Percentiles rank a stretch among this genome's conserved stretches.
These are phyloP conservation scores for Dolichotis patagonum DNA, from an alignment of 2,113 vertebrate genomes.

Conservation along the genomic window DNA sequence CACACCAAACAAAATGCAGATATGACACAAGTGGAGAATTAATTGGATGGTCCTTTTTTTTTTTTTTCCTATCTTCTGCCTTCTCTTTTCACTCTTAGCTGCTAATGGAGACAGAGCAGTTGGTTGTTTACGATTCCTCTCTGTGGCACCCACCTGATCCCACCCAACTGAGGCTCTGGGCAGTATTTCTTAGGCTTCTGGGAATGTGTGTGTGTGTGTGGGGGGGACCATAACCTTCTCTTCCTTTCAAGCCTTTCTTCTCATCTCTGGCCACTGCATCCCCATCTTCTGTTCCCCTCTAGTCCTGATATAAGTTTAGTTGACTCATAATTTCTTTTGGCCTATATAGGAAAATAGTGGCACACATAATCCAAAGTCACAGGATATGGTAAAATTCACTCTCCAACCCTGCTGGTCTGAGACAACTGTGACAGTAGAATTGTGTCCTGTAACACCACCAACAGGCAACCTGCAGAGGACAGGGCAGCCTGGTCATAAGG, in stretches of 20 bases:
- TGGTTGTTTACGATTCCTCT: neutral
- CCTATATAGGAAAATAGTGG: neutral
- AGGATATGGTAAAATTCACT: neutral
- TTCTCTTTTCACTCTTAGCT: neutral
- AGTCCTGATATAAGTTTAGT: neutral
- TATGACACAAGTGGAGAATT: neutral
- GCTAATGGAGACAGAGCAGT: neutral
- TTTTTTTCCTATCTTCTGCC: neutral
- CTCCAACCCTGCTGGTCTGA: neutral
- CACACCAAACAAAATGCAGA: neutral
- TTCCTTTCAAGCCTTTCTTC: neutral
- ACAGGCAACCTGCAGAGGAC: neutral
- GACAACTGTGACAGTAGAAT: neutral
- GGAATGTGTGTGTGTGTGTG: no score
- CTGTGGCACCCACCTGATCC: neutral
- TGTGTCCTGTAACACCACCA: neutral
- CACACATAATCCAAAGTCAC: neutral
- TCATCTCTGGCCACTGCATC: neutral
- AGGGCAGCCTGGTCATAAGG: neutral
- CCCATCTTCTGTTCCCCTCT: neutral
- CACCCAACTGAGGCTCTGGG: neutral
- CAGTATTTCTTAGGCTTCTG: neutral
- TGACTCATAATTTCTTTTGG: neutral
- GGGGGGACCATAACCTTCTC: neutral
- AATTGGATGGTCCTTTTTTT: neutral